Percentiles rank a stretch among this genome's conserved stretches.
phyloP scores from a whole-genome alignment of 2,888 invertebrate genomes.

The Pomacea canaliculata region DNA sequence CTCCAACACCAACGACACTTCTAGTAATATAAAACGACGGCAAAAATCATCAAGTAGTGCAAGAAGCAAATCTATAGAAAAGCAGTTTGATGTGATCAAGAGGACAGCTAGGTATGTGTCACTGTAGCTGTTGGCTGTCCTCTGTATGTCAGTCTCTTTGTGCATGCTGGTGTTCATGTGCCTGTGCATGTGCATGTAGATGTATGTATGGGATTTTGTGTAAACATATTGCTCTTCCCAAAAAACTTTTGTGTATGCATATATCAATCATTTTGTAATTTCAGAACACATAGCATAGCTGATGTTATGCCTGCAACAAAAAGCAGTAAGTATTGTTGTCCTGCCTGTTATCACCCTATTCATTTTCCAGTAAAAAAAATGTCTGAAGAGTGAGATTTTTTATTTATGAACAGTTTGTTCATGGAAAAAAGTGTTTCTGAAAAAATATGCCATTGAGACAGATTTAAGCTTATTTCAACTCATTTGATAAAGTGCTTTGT shows the following conservation, averaged over 20 bases:
- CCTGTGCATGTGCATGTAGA: neutral
- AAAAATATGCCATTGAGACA: no score
- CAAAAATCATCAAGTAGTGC: neutral
- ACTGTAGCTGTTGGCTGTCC: neutral
- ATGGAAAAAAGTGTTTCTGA: no score
- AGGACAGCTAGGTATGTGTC: neutral
- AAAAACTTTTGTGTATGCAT: no score
- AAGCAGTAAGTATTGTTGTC: constrained; percentile 3
- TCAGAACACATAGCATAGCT: constrained; percentile 32
- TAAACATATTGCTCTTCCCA: neutral
- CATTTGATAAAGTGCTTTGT: neutral
- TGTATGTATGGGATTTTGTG: neutral
- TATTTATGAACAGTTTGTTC: no score
- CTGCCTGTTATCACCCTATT: no score
- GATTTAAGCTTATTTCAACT: no score
- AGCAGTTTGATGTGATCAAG: neutral
- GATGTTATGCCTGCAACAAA: constrained; percentile 28
- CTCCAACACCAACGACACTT: neutral
- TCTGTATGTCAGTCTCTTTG: constrained; percentile 1
- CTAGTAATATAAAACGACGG: neutral
- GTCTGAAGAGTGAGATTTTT: no score
- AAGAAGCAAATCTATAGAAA: neutral
- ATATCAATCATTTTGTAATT: neutral
- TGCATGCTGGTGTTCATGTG: neutral
- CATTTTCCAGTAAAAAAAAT: no score